These are phyloP conservation scores for Hyles lineata DNA, from an alignment of 2,888 invertebrate genomes.

Conservation along the genomic window DNA sequence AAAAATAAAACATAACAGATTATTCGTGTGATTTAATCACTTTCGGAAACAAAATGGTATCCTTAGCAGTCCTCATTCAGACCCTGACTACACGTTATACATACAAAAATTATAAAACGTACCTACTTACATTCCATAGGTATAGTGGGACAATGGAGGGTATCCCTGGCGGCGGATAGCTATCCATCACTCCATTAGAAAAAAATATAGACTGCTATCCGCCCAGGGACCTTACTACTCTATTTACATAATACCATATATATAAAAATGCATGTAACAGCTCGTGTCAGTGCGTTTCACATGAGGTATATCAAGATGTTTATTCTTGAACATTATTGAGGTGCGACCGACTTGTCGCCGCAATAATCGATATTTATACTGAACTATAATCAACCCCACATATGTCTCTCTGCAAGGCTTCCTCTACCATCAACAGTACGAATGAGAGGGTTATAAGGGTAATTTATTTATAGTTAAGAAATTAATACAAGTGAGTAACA, in stretches of 20 bases:
- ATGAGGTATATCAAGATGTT: constrained; percentile 30
- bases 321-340: constrained; percentile 11
- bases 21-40: constrained; percentile 80
- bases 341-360: neutral
- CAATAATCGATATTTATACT: neutral
- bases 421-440: too few relatives aligned
- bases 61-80: constrained; percentile 51
- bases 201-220: neutral
- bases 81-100: constrained; percentile 43
- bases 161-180: neutral
- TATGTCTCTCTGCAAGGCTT: too few relatives aligned
- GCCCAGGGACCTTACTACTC: neutral
- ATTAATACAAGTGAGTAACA: too few relatives aligned
- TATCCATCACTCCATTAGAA: neutral
- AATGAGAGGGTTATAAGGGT: too few relatives aligned
- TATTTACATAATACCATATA: constrained; percentile 42
- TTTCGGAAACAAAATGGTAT: constrained; percentile 66
- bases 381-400: too few relatives aligned
- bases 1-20: constrained; percentile 52
- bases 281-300: constrained; percentile 18
- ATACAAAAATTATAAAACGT: constrained; percentile 48
- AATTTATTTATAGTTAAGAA: too few relatives aligned
- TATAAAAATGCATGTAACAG: constrained; percentile 41
- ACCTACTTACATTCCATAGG: constrained; percentile 35
- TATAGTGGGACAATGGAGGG: constrained; percentile 28